Evolutionary conservation across 2,113 vertebrate species (phyloP), one percentile per base, ranked within the genome.

Genomic region (Lichenostomus cassidix): DNA sequence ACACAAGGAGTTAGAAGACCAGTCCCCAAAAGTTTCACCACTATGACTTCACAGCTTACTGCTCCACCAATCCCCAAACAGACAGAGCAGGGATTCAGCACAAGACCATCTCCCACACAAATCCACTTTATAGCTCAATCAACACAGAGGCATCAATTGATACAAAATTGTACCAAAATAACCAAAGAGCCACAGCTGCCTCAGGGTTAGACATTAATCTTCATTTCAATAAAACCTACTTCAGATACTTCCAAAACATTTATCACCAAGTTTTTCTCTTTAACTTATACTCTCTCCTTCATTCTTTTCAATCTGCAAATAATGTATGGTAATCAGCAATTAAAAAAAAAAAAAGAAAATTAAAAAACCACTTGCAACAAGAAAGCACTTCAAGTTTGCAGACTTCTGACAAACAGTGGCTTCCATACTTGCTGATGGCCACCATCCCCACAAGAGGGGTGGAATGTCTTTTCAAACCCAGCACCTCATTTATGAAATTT

Each of bases 401-500:
- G 53, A 76, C 29, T 41, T 73, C 20, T 31, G 65, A 58, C 20
- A 49, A 86, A 59, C 4, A 4, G n/a, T 0, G 0, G 20, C 33
- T 86, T 90, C 37, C 1, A 3, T 10, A 22, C 39, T n/a, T 81
- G 23, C 33, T 83, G 28, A 89, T 42, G 56, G 59, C 23, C 39
- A 55, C 31, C 29, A 59, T 7, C 3, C 42, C 27, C 55, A 53
- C 0, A 0, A 74, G 31, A 58, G 4, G 6, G 4, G 18, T 39
- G 23, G 13, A 87, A 84, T 17, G 27, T 16, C 28, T 89, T 60
- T 77, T 81, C 47, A 65, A 73, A 91, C 18, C 77, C 1, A 2
- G 35, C 0, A 5, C 4, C 23, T 69, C 33, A 8, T 56, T 80
- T 46, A 67, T 50, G 35, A n/a, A n/a, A n/a, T n/a, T n/a, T n/a